Evolutionary conservation across 2,888 invertebrate species (phyloP).

Genomic region (Beris chalybata): DNA sequence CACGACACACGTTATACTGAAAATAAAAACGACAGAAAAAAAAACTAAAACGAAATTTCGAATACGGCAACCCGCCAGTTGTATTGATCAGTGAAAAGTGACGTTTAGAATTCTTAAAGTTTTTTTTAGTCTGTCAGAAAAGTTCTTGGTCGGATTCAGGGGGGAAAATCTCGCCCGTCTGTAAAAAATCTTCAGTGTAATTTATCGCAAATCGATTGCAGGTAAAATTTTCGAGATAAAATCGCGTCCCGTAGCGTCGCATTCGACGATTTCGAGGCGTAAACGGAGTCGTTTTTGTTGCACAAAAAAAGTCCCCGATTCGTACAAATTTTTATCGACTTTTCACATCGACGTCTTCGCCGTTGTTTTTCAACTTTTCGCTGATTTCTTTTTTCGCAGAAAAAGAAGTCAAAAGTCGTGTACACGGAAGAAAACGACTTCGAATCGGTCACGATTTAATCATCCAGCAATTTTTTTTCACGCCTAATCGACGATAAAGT

Average conservation of each 20-base stretch:
- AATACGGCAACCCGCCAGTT: slow-evolving; percentile 36
- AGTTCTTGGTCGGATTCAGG: slow-evolving; percentile 16
- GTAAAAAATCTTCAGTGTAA: slow-evolving; percentile 39
- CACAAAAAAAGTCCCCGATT: too few relatives aligned
- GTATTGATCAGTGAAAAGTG: slow-evolving; percentile 44
- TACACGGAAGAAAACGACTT: not conserved
- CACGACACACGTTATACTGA: too few relatives aligned
- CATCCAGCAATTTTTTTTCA: not conserved
- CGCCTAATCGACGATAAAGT: slow-evolving; percentile 9
- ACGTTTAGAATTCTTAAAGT: slow-evolving; percentile 39
- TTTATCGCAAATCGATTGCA: slow-evolving; percentile 15
- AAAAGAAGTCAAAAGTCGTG: not conserved
- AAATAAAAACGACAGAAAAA: too few relatives aligned
- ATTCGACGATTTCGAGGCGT: too few relatives aligned
- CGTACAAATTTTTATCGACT: slow-evolving; percentile 41
- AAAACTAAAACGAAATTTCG: too few relatives aligned
- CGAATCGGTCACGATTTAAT: not conserved
- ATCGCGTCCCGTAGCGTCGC: too few relatives aligned
- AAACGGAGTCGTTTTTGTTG: not conserved
- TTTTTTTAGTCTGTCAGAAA: slow-evolving; percentile 28
- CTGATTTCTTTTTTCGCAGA: slow-evolving; percentile 2
- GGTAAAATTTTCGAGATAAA: slow-evolving; percentile 8
- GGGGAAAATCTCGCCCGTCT: slow-evolving; percentile 33
- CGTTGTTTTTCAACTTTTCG: slow-evolving; percentile 25
- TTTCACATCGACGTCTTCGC: slow-evolving; percentile 39